These are phyloP conservation scores for Pristionchus japonicus DNA, from an alignment of 2,888 invertebrate species.

Conservation along the genomic window DNA sequence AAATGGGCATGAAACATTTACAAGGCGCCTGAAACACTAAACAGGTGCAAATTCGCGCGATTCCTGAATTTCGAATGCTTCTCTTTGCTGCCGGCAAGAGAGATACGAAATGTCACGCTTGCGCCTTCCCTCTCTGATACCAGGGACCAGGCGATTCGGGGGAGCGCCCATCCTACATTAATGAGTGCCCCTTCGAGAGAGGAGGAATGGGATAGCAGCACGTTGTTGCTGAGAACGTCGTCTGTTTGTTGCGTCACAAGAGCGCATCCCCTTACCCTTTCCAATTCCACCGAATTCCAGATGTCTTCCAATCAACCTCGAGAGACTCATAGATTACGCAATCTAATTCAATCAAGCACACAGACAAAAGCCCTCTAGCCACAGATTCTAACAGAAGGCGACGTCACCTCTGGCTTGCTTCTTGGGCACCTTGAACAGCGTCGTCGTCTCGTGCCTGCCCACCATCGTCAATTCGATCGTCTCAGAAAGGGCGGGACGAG, in stretches of 20 bases:
- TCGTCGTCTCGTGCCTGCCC: not conserved
- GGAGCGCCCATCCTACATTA: not conserved
- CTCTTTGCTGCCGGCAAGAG: not conserved
- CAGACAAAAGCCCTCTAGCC: too few relatives aligned
- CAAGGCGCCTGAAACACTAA: not conserved
- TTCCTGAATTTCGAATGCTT: not conserved
- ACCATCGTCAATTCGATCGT: not conserved
- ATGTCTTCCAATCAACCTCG: too few relatives aligned
- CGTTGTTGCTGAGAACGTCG: too few relatives aligned
- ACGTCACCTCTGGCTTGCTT: not conserved
- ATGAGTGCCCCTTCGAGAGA: not conserved
- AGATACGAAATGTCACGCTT: conserved; percentile 21
- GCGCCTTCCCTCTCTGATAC: not conserved
- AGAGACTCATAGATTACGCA: too few relatives aligned
- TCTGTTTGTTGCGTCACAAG: too few relatives aligned
- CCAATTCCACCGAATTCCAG: too few relatives aligned
- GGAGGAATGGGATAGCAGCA: too few relatives aligned
- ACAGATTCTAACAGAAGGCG: too few relatives aligned
- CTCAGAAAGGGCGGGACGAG: not conserved
- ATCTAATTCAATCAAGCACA: too few relatives aligned
- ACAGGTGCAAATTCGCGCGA: conserved; percentile 20
- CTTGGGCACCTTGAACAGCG: conserved; percentile 1
- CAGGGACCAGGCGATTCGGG: not conserved
- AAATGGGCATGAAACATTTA: not conserved
- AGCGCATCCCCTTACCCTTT: too few relatives aligned